phyloP scores from a whole-genome alignment of 2,113 vertebrate species.

The Aepyceros melampus region DNA sequence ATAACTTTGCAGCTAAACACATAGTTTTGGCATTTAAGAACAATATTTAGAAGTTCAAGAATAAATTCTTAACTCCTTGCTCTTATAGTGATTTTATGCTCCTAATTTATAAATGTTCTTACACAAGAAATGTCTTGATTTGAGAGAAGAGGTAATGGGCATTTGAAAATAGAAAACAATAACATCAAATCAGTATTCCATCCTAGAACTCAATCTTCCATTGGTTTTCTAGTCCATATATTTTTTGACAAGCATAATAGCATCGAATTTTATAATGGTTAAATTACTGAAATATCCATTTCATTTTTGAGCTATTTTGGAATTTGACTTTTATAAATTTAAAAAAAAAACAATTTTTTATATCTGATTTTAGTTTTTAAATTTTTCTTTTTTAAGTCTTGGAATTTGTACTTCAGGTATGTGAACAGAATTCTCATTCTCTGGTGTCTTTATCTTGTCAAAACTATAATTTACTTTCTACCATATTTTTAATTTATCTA shows the following conservation, averaged over 20 bases:
- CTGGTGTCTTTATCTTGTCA: background rate
- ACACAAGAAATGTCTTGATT: background rate
- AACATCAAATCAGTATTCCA: background rate
- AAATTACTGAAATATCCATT: background rate
- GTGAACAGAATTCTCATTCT: background rate
- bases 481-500: background rate
- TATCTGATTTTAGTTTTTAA: conserved; percentile 3
- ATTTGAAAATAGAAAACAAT: background rate
- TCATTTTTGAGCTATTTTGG: background rate
- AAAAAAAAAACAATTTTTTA: background rate
- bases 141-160: background rate
- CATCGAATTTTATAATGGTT: background rate
- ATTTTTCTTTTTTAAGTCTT: background rate
- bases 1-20: background rate
- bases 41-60: background rate
- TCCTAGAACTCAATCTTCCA: background rate
- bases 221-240: background rate
- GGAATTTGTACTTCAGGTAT: background rate
- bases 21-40: background rate
- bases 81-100: background rate
- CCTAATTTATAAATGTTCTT: background rate
- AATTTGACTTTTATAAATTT: background rate
- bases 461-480: background rate
- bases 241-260: background rate
- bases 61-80: background rate